Percentiles rank a stretch among this genome's conserved stretches.
Conservation (phyloP, 1,140 invertebrate species). For the Drosophila subpulchrella region DNA sequence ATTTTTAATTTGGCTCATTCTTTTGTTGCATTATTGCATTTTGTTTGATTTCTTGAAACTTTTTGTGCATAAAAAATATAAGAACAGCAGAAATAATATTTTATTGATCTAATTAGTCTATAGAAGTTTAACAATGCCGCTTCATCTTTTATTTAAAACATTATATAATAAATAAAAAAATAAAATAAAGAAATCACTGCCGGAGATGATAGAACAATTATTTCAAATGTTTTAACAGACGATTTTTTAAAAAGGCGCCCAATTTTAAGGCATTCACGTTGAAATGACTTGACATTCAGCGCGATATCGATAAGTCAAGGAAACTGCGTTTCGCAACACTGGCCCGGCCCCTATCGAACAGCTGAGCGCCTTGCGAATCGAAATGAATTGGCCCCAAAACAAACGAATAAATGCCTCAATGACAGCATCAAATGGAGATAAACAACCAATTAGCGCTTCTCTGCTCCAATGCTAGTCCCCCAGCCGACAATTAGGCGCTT, state of each 20-base stretch:
- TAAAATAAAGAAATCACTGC: too few relatives aligned
- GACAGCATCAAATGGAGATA: conserved; percentile 23
- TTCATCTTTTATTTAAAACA: too few relatives aligned
- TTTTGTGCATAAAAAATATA: too few relatives aligned
- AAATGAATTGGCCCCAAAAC: conserved; percentile 30
- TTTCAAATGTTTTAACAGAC: too few relatives aligned
- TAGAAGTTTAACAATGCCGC: too few relatives aligned
- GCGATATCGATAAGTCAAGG: background rate
- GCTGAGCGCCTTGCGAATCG: conserved; percentile 18
- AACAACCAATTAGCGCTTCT: conserved; percentile 14
- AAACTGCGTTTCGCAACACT: background rate
- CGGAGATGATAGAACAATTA: too few relatives aligned
- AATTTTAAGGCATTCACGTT: background rate
- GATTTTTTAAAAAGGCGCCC: background rate
- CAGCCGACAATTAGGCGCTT: background rate
- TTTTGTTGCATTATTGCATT: too few relatives aligned
- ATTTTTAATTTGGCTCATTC: too few relatives aligned
- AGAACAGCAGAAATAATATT: too few relatives aligned
- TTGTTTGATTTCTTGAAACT: too few relatives aligned
- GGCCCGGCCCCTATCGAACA: conserved; percentile 2
- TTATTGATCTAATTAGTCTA: too few relatives aligned
- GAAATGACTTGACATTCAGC: background rate
- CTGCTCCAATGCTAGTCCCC: background rate
- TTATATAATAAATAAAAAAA: too few relatives aligned
- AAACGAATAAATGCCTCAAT: conserved; percentile 28